Evolutionary conservation across 2,113 vertebrate species (phyloP), one percentile per base, ranked within the genome.

Genomic region (Cariama cristata): DNA sequence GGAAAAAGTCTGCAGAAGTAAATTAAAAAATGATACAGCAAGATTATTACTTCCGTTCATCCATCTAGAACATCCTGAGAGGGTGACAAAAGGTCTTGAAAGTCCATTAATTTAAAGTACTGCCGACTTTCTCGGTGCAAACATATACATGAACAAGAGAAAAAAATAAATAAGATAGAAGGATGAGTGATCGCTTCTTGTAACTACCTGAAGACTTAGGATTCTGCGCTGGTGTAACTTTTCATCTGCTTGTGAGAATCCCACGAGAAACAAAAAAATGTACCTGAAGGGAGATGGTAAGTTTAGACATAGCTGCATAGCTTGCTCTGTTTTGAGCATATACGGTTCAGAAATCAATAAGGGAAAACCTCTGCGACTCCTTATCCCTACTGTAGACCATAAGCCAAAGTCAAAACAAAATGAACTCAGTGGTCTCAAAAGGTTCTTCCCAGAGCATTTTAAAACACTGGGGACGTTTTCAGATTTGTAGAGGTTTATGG

Each of bases 61-160:
- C 74, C 71, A 73, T 60, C 62, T 77, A 90, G 69, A 85, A 85
- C 63, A 92, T 93, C 79, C 71, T 82, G 71, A 96, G 74, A 79
- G 63, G 75, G 63, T 83, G 74, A 74, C 63, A 93, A 53, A 95
- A 93, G 85, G 55, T 86, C 74, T 94, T 58, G 55, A 68, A 77
- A 80, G 27, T 13, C 38, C 55, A 92, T 88, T 94, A 90, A 95
- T 96, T 96, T 93, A n/a, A 94, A 92, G 9, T 53, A 30, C 71
- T 86, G 30, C 68, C 11, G 32, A 60, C 28, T 90, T 85, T 74
- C 38, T 86, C 24, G 5, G 22, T 66, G 44, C 24, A 90, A 88
- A 66, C 10, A 9, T 30, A 32, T 6, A 52, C 17, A 44, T n/a
- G 32, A 88, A 60, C 38, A 64, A 64, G 13, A 87, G 52, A 18